phyloP scores from a whole-genome alignment of 1,140 invertebrate genomes.

The Euwallacea fornicatus region DNA sequence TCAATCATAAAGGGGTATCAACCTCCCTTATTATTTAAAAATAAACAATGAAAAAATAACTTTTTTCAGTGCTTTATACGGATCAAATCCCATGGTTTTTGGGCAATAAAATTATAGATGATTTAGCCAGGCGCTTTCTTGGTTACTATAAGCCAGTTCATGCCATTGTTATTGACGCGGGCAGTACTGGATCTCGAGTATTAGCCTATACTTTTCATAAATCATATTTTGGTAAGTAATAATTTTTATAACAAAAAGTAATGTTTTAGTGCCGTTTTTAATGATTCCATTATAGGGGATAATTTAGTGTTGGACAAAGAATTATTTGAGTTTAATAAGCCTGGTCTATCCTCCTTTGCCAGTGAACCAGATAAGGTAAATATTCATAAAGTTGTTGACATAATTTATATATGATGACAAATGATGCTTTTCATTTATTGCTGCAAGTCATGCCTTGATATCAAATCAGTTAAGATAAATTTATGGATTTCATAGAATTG shows the following conservation, averaged over 20 bases:
- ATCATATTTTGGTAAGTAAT: conserved; percentile 62
- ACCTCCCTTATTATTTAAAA: not conserved
- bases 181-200: conserved; percentile 91
- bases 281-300: conserved; percentile 56
- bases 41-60: not conserved
- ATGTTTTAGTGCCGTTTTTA: not conserved
- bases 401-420: too few relatives aligned
- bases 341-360: conserved; percentile 85
- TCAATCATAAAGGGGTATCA: not conserved
- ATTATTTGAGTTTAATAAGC: conserved; percentile 81
- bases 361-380: conserved; percentile 72
- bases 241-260: not conserved
- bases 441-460: too few relatives aligned
- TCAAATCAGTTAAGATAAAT: too few relatives aligned
- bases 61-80: conserved; percentile 50
- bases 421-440: too few relatives aligned
- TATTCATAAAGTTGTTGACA: not conserved
- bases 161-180: conserved; percentile 94
- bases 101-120: conserved; percentile 60
- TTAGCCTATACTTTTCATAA: conserved; percentile 87
- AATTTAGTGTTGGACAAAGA: conserved; percentile 77
- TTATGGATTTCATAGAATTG: too few relatives aligned
- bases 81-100: conserved; percentile 53
- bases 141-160: conserved; percentile 76
- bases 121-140: conserved; percentile 62